Evolutionary conservation across 23 tunicate genomes (phyloP), one percentile per base, ranked within the genome.

Genomic region (Botrylloides violaceus): DNA sequence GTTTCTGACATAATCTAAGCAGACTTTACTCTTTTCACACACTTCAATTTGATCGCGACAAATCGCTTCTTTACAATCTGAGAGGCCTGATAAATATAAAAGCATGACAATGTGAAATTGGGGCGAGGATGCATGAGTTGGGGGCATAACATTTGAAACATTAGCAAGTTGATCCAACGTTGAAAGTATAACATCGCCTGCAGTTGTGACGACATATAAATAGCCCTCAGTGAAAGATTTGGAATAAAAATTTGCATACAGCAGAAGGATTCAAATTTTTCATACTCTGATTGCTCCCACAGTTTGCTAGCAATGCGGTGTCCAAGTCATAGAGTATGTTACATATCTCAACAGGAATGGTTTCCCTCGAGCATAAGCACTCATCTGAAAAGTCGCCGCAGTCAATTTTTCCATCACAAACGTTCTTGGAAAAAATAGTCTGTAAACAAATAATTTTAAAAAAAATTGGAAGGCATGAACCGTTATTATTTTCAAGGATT

Each of bases 321-420:
- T 43, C 15, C 12, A 15, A 15, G 53, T 43, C 53, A 15, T 43
- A 43, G 12, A 43, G 15, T 7, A 15, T 43, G 15, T 43, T 43
- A 15, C 53, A 43, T 43, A 43, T 43, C 53, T 43, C 53, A 43
- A 7, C 53, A 9, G 53, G 53, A 43, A 43, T 15, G 9, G 53
- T 43, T 43, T 43, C 12, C 9, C 53, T 9, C 53, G 53, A 25
- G 4, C 92, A 84, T 50, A 84, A 48, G 58, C 92, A 84, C 55
- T 84, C 92, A 32, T 84, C 92, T 12, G 92, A 84, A 50, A 84
- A 79, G 38, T 84, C 92, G 4, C 15, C 32, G 36, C 92, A 84
- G 62, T 84, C 80, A 21, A 84, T 27, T 29, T 64, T 58, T 25
- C 92, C 92, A 32, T 84, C 75, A 58, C 92, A 84, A 18, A 79